These are phyloP conservation scores for Gorsachius goisagi DNA, from an alignment of 2,113 vertebrate species.

Conservation along the genomic window DNA sequence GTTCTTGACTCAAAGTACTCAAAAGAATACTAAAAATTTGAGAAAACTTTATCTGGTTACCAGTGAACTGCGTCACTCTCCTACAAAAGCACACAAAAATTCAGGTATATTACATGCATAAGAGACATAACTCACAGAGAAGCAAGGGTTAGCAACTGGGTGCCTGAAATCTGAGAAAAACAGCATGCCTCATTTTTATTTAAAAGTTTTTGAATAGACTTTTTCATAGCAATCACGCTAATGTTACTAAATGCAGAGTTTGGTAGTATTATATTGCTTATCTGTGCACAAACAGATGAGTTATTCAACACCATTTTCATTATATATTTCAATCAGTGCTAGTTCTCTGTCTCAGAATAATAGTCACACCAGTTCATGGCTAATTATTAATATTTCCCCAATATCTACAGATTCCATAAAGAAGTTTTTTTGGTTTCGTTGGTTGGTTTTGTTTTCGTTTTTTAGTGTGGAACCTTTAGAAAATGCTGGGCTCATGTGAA, in stretches of 20 bases:
- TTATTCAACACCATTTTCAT: background rate
- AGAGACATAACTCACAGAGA: background rate
- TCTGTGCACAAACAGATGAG: background rate
- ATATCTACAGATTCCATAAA: background rate
- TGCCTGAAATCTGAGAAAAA: background rate
- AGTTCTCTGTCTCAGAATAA: background rate
- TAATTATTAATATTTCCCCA: background rate
- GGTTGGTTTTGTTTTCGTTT: no score
- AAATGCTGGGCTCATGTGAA: background rate
- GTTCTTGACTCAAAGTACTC: background rate
- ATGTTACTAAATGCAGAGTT: background rate
- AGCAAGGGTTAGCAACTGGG: background rate
- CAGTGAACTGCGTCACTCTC: background rate
- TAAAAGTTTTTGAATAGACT: background rate
- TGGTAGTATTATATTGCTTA: background rate
- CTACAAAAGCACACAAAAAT: background rate
- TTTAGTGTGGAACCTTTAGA: background rate
- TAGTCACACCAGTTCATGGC: background rate
- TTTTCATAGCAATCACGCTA: background rate
- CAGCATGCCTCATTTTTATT: background rate
- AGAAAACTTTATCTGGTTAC: background rate
- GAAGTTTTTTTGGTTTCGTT: background rate
- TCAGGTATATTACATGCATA: background rate
- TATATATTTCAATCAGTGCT: background rate
- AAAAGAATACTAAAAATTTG: background rate